These are phyloP conservation scores for Athalia rosae DNA, from an alignment of 2,888 invertebrate species.

Conservation along the genomic window DNA sequence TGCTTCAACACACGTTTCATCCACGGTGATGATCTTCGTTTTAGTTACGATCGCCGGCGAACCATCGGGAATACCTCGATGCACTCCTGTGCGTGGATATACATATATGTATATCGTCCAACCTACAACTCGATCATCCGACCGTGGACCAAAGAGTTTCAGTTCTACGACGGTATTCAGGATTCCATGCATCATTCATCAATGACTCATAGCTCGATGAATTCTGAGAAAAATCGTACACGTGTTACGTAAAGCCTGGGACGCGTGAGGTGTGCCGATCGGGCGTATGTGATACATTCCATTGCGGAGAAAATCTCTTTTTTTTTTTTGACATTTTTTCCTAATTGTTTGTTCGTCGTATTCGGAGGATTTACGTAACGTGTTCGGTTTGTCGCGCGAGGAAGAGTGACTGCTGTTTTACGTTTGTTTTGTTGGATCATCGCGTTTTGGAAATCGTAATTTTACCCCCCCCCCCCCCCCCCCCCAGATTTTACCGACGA, in stretches of 20 bases:
- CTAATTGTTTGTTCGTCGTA: neutral
- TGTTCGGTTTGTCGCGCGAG: neutral
- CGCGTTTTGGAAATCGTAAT: neutral
- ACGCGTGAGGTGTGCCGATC: slow-evolving; percentile 11
- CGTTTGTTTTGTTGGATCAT: neutral
- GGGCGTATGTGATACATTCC: neutral
- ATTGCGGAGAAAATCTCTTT: neutral
- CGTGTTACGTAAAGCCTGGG: no score
- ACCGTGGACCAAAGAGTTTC: neutral
- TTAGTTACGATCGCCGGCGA: neutral
- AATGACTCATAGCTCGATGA: slow-evolving; percentile 24
- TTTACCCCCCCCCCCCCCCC: neutral
- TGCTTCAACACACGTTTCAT: neutral
- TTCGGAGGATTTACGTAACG: neutral
- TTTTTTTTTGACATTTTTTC: neutral
- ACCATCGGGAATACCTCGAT: neutral
- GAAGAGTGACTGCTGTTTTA: neutral
- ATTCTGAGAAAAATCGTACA: slow-evolving; percentile 26
- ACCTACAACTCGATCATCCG: neutral
- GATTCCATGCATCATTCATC: slow-evolving; percentile 35
- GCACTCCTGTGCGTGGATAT: neutral
- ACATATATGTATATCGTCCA: neutral
- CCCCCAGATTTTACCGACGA: neutral
- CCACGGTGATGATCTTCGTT: neutral
- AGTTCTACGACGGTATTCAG: slow-evolving; percentile 10